Base-by-base conservation (phyloP, 2,113 vertebrate species). In the Oncorhynchus keta region DNA sequence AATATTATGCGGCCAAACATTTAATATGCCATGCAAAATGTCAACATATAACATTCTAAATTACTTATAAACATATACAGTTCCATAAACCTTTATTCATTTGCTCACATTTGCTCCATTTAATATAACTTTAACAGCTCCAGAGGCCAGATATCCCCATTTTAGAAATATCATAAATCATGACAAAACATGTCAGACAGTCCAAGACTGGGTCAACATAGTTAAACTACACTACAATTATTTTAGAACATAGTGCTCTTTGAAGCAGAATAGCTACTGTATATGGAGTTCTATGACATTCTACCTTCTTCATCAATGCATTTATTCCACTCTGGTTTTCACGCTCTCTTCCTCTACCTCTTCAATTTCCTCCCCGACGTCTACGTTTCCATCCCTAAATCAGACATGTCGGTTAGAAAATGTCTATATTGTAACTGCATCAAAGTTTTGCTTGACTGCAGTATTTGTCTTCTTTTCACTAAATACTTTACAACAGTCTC, bases 311-410 rank as follows among this genome's bases (percentile, higher is more conserved):
- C 86, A 87, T 92, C 88, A 88, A 86, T 79, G 77, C 76, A 79
- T 80, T 84, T 88, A 87, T 84, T 92, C 86, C 81, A 51, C 78
- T 84, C 88, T 87, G 88, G 89, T 86, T 89, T 92, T 87, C 85
- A 89, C 77, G 81, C 86, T 90, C 79, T 85, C 84, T 84, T 92
- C 89, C 76, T 87, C 90, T 90, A 89, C 89, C 85, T 91, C 89
- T 89, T 92, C 88, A 89, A 90, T 91, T 89, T 87, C 86, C 84
- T 86, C 74, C 65, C 85, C 77, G 77, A 89, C 78, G 76, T 89
- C 87, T 83, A 80, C 83, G 76, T 89, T 92, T 88, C 89, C 87
- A 76, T 85, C 81, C 91, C 91, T 93, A 90, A 85, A 88, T 86
- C 81, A 91, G 90, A 86, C 78, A 90, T 86, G 77, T 84, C 76